Percentiles rank a stretch among this genome's conserved stretches.
Conservation (phyloP, 2,797 vertebrate species). For the Hydrophis major region DNA sequence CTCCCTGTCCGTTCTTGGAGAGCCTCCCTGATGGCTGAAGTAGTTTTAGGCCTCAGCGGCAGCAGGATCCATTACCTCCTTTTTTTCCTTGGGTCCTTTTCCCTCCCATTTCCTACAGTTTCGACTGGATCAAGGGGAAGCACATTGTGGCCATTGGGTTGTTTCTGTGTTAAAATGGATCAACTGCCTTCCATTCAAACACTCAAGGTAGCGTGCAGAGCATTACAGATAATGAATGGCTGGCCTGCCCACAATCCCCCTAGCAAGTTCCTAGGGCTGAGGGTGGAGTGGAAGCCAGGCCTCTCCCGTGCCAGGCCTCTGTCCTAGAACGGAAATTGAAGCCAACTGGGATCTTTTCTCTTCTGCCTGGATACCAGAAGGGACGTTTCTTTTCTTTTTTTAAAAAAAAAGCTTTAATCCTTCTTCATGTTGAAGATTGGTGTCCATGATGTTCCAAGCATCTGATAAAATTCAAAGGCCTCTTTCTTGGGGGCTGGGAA, state of each 20-base stretch:
- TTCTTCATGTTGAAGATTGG: neutral
- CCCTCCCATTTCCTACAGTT: neutral
- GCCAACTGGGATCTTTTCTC: neutral
- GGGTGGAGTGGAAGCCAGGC: neutral
- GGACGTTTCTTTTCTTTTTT: neutral
- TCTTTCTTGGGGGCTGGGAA: neutral
- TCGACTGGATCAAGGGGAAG: neutral
- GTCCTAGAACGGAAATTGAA: neutral
- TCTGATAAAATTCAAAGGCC: neutral
- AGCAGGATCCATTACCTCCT: slow-evolving; percentile 63
- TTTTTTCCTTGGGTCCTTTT: slow-evolving; percentile 69
- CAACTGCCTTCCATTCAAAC: neutral
- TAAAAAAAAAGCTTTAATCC: neutral
- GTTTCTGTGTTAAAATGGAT: neutral
- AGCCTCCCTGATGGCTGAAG: slow-evolving; percentile 73
- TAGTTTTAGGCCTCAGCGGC: slow-evolving; percentile 68
- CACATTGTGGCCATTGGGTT: neutral
- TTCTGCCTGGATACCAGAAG: neutral
- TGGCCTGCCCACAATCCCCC: neutral
- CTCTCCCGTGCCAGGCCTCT: neutral
- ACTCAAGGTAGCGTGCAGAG: neutral
- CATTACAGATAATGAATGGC: neutral
- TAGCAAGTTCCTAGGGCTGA: neutral
- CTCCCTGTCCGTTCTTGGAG: slow-evolving; percentile 63
- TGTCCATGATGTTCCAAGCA: neutral